phyloP scores from a whole-genome alignment of 2,888 invertebrate genomes.

The Cephus sareptanus region DNA sequence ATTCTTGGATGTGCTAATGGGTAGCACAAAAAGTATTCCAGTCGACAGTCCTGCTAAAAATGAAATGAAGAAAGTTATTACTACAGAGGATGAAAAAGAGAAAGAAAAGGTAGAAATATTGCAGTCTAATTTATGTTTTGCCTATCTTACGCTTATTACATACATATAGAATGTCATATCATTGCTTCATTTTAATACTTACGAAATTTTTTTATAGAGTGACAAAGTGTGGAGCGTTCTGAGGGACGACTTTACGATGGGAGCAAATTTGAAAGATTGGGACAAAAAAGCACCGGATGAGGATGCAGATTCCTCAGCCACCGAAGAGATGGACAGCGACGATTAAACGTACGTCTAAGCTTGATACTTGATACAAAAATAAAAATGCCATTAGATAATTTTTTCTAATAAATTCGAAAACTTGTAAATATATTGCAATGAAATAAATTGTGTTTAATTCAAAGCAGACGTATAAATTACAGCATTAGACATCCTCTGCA shows the following conservation, averaged over 20 bases:
- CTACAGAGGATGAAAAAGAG: slow-evolving; percentile 62
- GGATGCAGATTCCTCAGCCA: slow-evolving; percentile 53
- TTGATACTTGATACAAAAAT: neutral
- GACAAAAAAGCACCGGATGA: slow-evolving; percentile 77
- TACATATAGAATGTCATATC: neutral
- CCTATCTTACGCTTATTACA: too few species aligned
- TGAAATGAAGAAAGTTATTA: slow-evolving; percentile 55
- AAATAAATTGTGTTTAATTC: neutral
- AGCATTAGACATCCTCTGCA: neutral
- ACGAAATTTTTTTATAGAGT: slow-evolving; percentile 24
- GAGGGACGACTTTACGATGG: slow-evolving; percentile 90
- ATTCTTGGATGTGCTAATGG: slow-evolving; percentile 84
- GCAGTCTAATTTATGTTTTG: neutral
- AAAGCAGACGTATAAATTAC: neutral
- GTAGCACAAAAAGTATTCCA: slow-evolving; percentile 63
- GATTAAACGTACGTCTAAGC: slow-evolving; percentile 6
- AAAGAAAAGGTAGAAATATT: slow-evolving; percentile 53
- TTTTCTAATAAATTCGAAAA: neutral
- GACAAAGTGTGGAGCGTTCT: slow-evolving; percentile 67
- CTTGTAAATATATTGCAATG: neutral
- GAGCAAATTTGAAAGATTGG: slow-evolving; percentile 91
- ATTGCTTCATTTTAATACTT: neutral
- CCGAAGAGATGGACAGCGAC: slow-evolving; percentile 54
- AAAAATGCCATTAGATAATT: neutral
- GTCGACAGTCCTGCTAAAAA: slow-evolving; percentile 69